Base-by-base conservation (phyloP, 2,888 invertebrate species). In the Melipona beecheii region DNA sequence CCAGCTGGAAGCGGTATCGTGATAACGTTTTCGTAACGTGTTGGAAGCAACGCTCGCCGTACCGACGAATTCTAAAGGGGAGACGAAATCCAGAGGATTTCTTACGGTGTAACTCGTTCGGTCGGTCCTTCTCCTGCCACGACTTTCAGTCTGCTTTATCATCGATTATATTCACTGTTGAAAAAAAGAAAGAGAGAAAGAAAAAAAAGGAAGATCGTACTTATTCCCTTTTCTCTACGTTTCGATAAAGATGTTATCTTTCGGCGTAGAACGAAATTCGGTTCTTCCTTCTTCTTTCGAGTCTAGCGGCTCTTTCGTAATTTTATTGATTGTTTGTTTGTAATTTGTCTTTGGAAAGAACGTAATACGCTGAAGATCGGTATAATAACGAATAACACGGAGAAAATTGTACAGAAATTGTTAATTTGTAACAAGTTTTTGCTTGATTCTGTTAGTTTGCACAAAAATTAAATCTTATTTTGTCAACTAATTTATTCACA, bases 1-100 rank as follows among this genome's bases (percentile, higher is more conserved):
- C 79, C 81, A 76, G 71, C 89, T 89, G 89, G 81, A 87, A 65
- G 76, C 80, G 77, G 66, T n/a, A 69, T 62, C 56, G 36, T 24
- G 76, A 68, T 65, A 60, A 75, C 74, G 60, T 66, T 64, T 58
- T 52, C 62, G 54, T 70, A 31, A 31, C 80, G 64, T 56, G 79
- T 80, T 64, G 31, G n/a, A 43, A 65, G 54, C 49, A 65, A 77
- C 65, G 11, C 43, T 4, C 50, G 19, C 58, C 64, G n/a, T 69
- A 50, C 27, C 50, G 65, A 71, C 60, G 43, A 69, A 56, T 60
- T 71, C 49, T 64, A 31, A 70, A 65, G 54, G 60, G 49, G 75
- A 62, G 65, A 82, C 64, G 81, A 50, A 72, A 69, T 68, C 72
- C 58, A 58, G 70, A 52, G 64, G 73, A 77, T 77, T 77, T 78